Conservation (phyloP, 2,888 invertebrate species). For the Pseudococcus viburni region DNA sequence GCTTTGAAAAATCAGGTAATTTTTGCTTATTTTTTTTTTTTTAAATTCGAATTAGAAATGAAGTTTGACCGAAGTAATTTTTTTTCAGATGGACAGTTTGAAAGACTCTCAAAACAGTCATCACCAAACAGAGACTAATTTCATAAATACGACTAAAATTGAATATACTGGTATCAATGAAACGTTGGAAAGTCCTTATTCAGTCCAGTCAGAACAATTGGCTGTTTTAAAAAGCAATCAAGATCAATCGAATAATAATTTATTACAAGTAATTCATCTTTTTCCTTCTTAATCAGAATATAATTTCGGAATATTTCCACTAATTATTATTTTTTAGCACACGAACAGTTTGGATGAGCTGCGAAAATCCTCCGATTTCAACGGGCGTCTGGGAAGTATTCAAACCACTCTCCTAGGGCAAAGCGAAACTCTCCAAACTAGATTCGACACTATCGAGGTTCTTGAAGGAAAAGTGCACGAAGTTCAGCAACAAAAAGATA, state of each 20-base stretch:
- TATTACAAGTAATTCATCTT: neutral
- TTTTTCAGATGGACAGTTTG: neutral
- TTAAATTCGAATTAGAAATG: neutral
- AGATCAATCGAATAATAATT: neutral
- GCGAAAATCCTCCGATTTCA: neutral
- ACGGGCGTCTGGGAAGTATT: neutral
- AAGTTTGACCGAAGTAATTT: neutral
- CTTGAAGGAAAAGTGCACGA: slow-evolving; percentile 37
- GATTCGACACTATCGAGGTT: neutral
- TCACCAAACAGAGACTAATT: neutral
- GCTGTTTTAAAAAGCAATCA: neutral
- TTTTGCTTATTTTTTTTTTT: neutral
- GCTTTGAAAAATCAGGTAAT: neutral
- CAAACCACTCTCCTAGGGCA: slow-evolving; percentile 4
- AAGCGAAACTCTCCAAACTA: slow-evolving; percentile 3
- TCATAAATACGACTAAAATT: neutral
- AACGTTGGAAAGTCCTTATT: neutral
- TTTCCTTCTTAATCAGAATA: neutral
- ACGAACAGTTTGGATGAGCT: slow-evolving; percentile 18
- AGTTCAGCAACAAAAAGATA: neutral
- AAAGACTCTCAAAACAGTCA: neutral
- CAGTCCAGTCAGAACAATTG: neutral
- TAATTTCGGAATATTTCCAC: neutral
- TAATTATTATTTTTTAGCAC: slow-evolving; percentile 13
- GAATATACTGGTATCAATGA: neutral